These are phyloP conservation scores for Apamea sordens DNA, from an alignment of 2,888 invertebrate species.

Conservation along the genomic window DNA sequence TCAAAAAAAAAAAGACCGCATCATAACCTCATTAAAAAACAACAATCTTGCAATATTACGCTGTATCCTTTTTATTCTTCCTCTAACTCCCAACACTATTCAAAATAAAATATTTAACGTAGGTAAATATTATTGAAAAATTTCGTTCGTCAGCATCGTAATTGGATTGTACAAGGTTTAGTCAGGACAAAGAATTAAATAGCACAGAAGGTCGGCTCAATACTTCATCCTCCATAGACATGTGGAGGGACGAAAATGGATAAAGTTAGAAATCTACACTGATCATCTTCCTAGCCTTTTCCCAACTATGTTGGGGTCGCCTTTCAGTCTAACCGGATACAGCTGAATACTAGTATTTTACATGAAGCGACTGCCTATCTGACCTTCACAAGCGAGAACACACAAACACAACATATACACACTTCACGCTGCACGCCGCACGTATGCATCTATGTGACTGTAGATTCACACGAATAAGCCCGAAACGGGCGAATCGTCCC, in stretches of 20 bases:
- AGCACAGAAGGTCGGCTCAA: not conserved
- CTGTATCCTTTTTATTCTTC: not conserved
- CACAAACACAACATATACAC: no score
- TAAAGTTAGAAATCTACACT: not conserved
- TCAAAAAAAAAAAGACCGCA: no score
- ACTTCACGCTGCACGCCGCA: no score
- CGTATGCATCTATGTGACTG: no score
- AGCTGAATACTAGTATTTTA: no score
- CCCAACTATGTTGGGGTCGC: no score
- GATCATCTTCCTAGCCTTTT: no score
- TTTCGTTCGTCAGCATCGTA: conserved; percentile 75
- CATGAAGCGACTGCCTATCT: no score
- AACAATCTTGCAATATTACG: conserved; percentile 1
- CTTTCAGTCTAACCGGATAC: no score
- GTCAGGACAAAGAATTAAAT: not conserved
- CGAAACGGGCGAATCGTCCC: no score
- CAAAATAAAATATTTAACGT: conserved; percentile 63
- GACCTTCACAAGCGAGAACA: no score
- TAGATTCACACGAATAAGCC: no score
- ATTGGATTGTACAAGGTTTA: conserved; percentile 72
- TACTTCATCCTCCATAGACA: not conserved
- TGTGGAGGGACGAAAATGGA: not conserved
- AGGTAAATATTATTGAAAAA: conserved; percentile 68
- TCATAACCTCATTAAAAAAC: not conserved
- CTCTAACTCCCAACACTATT: conserved; percentile 19